These are phyloP conservation scores for Fabriciana adippe DNA, from an alignment of 2,888 invertebrate genomes.

Conservation along the genomic window DNA sequence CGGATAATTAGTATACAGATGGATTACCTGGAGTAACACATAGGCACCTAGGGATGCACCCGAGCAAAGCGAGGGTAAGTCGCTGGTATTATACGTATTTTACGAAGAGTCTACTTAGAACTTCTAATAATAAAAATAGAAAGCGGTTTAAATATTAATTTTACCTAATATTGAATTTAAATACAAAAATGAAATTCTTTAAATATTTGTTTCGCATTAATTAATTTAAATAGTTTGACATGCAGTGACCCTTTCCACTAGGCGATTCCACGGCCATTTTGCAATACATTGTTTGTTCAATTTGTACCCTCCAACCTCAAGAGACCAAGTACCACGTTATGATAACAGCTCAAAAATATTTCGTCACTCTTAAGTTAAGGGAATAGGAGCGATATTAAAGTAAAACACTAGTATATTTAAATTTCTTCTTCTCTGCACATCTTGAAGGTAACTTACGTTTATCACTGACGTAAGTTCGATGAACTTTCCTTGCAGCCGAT, in stretches of 20 bases:
- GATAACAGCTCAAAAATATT: slow-evolving; percentile 41
- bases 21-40: too few species aligned
- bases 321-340: slow-evolving; percentile 50
- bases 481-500: slow-evolving; percentile 36
- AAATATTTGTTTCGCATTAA: background rate
- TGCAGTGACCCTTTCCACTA: slow-evolving; percentile 47
- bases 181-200: background rate
- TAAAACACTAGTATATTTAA: slow-evolving; percentile 9
- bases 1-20: too few species aligned
- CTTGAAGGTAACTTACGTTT: slow-evolving; percentile 45
- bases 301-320: slow-evolving; percentile 62
- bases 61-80: too few species aligned
- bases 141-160: too few species aligned
- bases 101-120: too few species aligned
- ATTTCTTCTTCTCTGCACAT: slow-evolving; percentile 48
- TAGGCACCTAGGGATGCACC: too few species aligned
- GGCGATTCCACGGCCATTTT: slow-evolving; percentile 66
- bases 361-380: slow-evolving; percentile 38
- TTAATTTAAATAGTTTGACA: slow-evolving; percentile 51
- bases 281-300: slow-evolving; percentile 79
- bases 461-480: slow-evolving; percentile 46
- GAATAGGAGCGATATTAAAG: slow-evolving; percentile 45
- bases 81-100: too few species aligned
- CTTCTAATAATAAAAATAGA: too few species aligned
- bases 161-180: too few species aligned